These are phyloP conservation scores for Carcharodon carcharias DNA, from an alignment of 2,797 vertebrate species.

Conservation along the genomic window DNA sequence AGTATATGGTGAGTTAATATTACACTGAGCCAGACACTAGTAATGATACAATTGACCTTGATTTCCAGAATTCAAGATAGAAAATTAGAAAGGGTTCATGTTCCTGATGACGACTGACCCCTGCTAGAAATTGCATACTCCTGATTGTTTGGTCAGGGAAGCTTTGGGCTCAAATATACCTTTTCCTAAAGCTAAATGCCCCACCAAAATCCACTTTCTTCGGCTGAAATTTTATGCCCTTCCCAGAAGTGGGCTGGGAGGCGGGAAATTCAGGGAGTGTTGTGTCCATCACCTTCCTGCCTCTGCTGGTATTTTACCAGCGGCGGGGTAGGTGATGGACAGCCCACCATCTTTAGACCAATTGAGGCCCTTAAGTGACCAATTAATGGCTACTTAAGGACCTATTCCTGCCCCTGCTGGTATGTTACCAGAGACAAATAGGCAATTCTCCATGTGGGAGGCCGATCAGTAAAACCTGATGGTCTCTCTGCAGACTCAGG, in stretches of 20 bases:
- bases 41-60: neutral
- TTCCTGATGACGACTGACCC: neutral
- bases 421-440: too few relatives aligned
- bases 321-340: too few relatives aligned
- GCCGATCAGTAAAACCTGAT: too few relatives aligned
- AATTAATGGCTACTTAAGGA: too few relatives aligned
- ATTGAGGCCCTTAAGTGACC: neutral
- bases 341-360: neutral
- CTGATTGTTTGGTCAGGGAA: neutral
- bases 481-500: neutral
- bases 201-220: neutral
- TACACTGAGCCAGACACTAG: neutral
- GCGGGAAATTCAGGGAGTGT: neutral
- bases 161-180: neutral
- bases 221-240: neutral
- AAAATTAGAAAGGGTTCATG: neutral
- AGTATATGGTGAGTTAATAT: neutral
- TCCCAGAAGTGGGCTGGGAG: too few relatives aligned
- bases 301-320: neutral
- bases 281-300: neutral
- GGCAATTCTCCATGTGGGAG: neutral
- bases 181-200: neutral
- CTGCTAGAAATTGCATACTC: neutral
- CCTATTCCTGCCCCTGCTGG: too few relatives aligned
- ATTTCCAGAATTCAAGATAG: neutral